phyloP scores from a whole-genome alignment of 2,888 invertebrate species.

The Mesorhabditis sp. region DNA sequence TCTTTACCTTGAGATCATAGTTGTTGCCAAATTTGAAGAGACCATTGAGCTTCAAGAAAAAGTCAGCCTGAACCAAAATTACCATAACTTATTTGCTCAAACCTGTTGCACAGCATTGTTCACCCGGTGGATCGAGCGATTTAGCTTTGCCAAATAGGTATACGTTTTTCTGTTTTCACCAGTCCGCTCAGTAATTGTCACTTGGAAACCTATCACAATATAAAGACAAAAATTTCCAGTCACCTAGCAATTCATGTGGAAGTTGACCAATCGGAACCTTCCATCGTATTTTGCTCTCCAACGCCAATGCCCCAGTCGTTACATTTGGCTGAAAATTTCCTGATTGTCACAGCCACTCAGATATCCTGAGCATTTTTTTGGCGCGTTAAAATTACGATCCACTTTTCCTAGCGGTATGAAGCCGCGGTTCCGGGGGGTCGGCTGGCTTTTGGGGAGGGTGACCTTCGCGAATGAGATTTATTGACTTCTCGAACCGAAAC shows the following conservation, averaged over 20 bases:
- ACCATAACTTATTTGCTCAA: no score
- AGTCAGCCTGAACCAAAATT: not conserved
- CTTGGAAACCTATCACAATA: not conserved
- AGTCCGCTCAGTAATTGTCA: not conserved
- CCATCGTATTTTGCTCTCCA: conserved; percentile 2
- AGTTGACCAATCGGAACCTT: not conserved
- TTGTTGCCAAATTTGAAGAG: not conserved
- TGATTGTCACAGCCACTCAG: not conserved
- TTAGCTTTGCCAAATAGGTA: not conserved
- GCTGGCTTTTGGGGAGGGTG: no score
- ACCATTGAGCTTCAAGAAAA: not conserved
- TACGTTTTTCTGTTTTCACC: not conserved
- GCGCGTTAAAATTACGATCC: no score
- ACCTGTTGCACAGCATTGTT: conserved; percentile 1
- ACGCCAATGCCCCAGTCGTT: not conserved
- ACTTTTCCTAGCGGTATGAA: no score
- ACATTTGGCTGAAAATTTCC: not conserved
- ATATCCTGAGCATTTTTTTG: not conserved
- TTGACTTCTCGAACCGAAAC: no score
- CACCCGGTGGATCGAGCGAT: not conserved
- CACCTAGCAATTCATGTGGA: not conserved
- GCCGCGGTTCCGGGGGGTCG: no score
- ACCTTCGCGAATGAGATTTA: no score
- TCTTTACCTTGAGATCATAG: not conserved
- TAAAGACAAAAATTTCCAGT: not conserved